Evolutionary conservation across 2,797 vertebrate genomes (phyloP).

Genomic region (Typhlichthys eigenmanni): DNA sequence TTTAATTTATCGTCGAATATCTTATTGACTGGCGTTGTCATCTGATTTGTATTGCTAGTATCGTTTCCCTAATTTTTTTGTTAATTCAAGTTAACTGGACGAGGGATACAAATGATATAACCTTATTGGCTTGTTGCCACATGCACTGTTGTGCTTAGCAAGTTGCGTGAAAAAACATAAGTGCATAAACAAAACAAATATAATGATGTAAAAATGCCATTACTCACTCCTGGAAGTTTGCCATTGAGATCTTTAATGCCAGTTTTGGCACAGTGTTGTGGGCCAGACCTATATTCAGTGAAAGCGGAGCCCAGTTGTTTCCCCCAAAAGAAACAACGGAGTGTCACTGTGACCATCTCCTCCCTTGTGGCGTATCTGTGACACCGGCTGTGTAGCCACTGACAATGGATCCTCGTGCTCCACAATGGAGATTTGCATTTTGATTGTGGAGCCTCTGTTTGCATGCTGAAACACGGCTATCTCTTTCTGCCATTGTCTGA

Average conservation of each 20-base stretch:
- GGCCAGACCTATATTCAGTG: constrained; percentile 2
- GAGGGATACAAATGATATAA: too few relatives aligned
- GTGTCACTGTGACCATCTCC: constrained; percentile 19
- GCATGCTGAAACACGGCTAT: background rate
- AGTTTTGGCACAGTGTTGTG: constrained; percentile 6
- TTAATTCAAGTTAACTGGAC: too few relatives aligned
- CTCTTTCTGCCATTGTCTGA: background rate
- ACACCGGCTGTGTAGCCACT: constrained; percentile 50
- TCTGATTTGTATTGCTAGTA: too few relatives aligned
- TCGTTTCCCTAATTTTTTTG: too few relatives aligned
- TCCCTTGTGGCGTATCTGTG: constrained; percentile 42
- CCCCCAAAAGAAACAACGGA: constrained; percentile 26
- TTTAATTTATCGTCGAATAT: too few relatives aligned
- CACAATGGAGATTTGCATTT: constrained; percentile 61
- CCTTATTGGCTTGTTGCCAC: too few relatives aligned
- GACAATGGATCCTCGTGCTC: constrained; percentile 49
- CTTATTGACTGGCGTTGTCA: too few relatives aligned
- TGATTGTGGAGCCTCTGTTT: constrained; percentile 47
- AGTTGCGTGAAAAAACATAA: too few relatives aligned
- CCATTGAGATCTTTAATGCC: background rate
- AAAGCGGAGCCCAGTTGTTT: constrained; percentile 18
- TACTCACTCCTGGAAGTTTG: background rate
- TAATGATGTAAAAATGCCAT: background rate
- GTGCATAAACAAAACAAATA: too few relatives aligned
- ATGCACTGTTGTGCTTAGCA: too few relatives aligned